A percentile compares a stretch with the other conserved stretches of the same genome.
These are phyloP conservation scores for Xiphophorus birchmanni DNA, from an alignment of 2,797 vertebrate species.

Conservation along the genomic window DNA sequence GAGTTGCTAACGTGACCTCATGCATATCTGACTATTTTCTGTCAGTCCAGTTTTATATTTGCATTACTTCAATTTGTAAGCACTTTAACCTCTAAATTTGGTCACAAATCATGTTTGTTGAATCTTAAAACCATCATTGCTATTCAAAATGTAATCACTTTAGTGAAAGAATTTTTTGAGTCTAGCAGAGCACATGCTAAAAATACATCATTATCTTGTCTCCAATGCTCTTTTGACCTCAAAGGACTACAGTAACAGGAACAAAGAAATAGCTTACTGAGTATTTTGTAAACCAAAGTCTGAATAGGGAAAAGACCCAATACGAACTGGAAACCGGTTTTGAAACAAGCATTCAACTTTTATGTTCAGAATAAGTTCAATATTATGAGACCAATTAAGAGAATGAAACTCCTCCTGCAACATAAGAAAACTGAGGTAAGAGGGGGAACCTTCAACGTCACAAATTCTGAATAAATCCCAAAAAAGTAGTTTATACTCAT, in stretches of 20 bases:
- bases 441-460: background rate
- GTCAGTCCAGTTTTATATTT: background rate
- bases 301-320: background rate
- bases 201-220: background rate
- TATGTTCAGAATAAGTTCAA: background rate
- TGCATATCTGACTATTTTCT: background rate
- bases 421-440: background rate
- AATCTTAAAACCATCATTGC: background rate
- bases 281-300: background rate
- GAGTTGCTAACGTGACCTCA: background rate
- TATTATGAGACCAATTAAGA: background rate
- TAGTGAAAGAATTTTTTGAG: background rate
- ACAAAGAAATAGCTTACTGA: background rate
- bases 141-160: background rate
- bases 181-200: background rate
- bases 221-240: background rate
- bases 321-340: background rate
- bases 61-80: background rate
- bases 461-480: background rate
- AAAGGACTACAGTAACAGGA: background rate
- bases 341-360: background rate
- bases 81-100: background rate
- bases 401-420: background rate
- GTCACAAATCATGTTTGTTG: background rate
- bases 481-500: constrained; percentile 3